A percentile compares a stretch with the other conserved stretches of the same genome.
These are phyloP conservation scores for Uropsilus gracilis DNA, from an alignment of 2,113 vertebrate species.

Conservation along the genomic window DNA sequence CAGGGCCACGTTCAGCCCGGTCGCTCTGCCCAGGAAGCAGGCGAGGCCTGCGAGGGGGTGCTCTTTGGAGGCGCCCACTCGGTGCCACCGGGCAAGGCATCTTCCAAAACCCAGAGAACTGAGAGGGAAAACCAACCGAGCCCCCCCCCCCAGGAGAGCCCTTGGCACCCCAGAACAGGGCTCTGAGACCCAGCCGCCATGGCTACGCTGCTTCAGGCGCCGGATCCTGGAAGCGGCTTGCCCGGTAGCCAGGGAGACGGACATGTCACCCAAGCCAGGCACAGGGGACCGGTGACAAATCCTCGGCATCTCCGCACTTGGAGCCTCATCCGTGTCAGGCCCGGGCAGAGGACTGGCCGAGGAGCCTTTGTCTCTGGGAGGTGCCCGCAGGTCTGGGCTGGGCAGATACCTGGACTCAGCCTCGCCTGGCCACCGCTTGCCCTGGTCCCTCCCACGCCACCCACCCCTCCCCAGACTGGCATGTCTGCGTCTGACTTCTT, in stretches of 20 bases:
- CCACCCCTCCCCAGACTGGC: not conserved
- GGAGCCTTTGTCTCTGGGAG: not conserved
- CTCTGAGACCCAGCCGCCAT: not conserved
- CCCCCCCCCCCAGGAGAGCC: not conserved
- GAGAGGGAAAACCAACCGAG: not conserved
- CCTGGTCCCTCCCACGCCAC: not conserved
- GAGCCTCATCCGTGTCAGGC: not conserved
- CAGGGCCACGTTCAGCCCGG: not conserved
- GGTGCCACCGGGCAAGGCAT: not conserved
- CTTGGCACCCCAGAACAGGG: no score
- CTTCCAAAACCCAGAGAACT: not conserved
- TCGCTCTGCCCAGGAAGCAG: not conserved
- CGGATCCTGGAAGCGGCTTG: not conserved
- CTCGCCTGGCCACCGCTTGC: not conserved
- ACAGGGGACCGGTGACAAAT: not conserved
- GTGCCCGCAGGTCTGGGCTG: not conserved
- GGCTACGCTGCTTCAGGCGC: not conserved
- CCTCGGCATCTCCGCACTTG: not conserved
- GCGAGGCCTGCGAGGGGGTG: not conserved
- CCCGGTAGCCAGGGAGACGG: not conserved
- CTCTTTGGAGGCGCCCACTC: not conserved
- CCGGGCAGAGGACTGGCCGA: not conserved
- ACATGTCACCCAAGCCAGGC: not conserved
- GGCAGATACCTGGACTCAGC: not conserved
- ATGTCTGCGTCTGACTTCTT: not conserved